Conservation (phyloP, 2,113 vertebrate genomes). For the Oryzias melastigma region DNA sequence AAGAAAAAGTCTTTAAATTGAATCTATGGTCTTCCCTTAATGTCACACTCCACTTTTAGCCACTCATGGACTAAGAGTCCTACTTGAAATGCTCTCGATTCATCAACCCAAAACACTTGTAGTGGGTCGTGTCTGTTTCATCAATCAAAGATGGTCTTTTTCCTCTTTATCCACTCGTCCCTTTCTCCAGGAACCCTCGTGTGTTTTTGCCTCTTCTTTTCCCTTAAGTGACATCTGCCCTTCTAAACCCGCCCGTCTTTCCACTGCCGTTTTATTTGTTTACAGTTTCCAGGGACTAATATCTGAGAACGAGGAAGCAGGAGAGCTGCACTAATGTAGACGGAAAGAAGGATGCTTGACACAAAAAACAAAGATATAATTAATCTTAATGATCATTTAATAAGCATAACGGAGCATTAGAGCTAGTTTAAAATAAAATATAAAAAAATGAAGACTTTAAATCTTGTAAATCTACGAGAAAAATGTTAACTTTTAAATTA, state of each 20-base stretch:
- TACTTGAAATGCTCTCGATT: not conserved
- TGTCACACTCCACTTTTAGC: not conserved
- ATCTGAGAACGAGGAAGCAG: conserved; percentile 21
- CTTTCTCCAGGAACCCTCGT: conserved; percentile 25
- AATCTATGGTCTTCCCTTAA: not conserved
- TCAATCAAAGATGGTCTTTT: conserved; percentile 25
- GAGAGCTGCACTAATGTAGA: conserved; percentile 6
- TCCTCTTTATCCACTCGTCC: conserved; percentile 22
- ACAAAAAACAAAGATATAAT: no score
- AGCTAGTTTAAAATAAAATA: no score
- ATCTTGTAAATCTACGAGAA: no score
- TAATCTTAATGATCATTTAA: no score
- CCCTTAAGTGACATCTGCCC: conserved; percentile 40
- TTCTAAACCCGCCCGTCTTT: conserved; percentile 54
- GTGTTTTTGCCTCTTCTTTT: conserved; percentile 31
- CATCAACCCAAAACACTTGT: conserved; percentile 16
- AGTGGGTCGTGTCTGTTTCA: conserved; percentile 21
- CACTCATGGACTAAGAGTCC: not conserved
- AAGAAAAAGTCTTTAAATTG: conserved; percentile 3
- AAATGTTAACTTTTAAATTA: no score
- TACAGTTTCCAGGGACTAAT: conserved; percentile 44
- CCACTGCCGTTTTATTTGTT: conserved; percentile 60
- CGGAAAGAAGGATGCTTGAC: conserved; percentile 1
- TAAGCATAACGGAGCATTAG: no score
- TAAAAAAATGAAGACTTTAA: no score